Evolutionary conservation across 2,888 invertebrate genomes (phyloP), one percentile per base, ranked within the genome.

Genomic region (Chrysodeixis includens): DNA sequence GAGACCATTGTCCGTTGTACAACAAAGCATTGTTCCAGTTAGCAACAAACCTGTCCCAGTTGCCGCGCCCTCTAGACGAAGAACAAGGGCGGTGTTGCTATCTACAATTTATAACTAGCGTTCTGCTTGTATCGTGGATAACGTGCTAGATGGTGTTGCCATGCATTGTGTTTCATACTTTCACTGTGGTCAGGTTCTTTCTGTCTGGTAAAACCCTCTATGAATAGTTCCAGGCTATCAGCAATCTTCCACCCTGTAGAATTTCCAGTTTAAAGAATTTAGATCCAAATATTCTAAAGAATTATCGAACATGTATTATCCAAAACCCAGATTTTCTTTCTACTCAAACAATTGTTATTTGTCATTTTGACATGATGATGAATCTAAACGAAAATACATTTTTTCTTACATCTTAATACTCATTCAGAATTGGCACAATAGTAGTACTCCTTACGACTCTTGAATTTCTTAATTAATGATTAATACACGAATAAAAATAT

Each of bases 11-110:
- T 26, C 56, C 64, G 56, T 72, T 59, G 59, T 63, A 26, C 52
- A 69, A 56, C 55, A 71, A 64, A 75, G 44, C 35, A 26, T 52
- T 52, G 51, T 73, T 62, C 58, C 40, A 62, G 56, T 67, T 66
- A 63, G 71, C 56, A 71, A 80, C 78, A 66, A 66, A 69, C 74
- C 73, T 71, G 82, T 71, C 75, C 73, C 67, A 82, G 68, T 68
- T 70, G 70, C 78, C 78, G 56, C 71, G 56, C 68, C 76, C 66
- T 65, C 51, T 26, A 35, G 46, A 56, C 62, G 67, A 68, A 68
- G 72, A 79, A 78, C 62, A 72, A 70, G 81, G 76, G 64, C 69
- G 59, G 60, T 71, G 56, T 70, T 68, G 20, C 56, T 60, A 76
- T 60, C 63, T 58, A 69, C 72, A 76, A 72, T 75, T 65, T 65